Percentiles rank a stretch among this genome's conserved stretches.
These are phyloP conservation scores for Apamea monoglypha DNA, from an alignment of 2,888 invertebrate genomes.

Conservation along the genomic window DNA sequence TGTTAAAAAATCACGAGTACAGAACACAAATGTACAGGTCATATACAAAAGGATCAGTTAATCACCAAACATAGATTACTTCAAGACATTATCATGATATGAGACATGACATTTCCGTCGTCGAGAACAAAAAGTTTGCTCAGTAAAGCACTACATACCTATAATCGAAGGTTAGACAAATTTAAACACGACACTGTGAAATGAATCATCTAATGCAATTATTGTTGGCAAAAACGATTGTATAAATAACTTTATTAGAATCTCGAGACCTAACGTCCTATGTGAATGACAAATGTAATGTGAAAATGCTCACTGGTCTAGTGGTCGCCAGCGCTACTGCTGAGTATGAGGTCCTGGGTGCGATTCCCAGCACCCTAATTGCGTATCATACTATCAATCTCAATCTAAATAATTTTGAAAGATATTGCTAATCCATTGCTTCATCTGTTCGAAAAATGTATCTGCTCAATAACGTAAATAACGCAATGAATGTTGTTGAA, in stretches of 20 bases:
- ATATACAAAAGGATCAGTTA: slow-evolving; percentile 48
- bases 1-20: neutral
- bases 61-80: slow-evolving; percentile 66
- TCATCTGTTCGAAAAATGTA: too few species aligned
- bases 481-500: too few species aligned
- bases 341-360: neutral
- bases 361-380: neutral
- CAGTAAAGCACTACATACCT: slow-evolving; percentile 57
- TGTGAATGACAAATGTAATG: slow-evolving; percentile 3
- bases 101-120: slow-evolving; percentile 72
- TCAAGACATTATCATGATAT: slow-evolving; percentile 70
- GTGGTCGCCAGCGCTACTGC: neutral
- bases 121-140: slow-evolving; percentile 67
- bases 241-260: slow-evolving; percentile 34
- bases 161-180: slow-evolving; percentile 66
- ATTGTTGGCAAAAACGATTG: slow-evolving; percentile 48
- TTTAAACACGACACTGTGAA: slow-evolving; percentile 50
- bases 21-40: slow-evolving; percentile 4
- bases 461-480: too few species aligned
- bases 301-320: neutral
- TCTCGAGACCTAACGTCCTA: neutral
- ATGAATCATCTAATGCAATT: slow-evolving; percentile 67
- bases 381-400: too few species aligned
- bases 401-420: too few species aligned
- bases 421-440: too few species aligned